A percentile compares a stretch with the other conserved stretches of the same genome.
phyloP scores from a whole-genome alignment of 64 coral and sea anemone species.

The Anthopleura sola region DNA sequence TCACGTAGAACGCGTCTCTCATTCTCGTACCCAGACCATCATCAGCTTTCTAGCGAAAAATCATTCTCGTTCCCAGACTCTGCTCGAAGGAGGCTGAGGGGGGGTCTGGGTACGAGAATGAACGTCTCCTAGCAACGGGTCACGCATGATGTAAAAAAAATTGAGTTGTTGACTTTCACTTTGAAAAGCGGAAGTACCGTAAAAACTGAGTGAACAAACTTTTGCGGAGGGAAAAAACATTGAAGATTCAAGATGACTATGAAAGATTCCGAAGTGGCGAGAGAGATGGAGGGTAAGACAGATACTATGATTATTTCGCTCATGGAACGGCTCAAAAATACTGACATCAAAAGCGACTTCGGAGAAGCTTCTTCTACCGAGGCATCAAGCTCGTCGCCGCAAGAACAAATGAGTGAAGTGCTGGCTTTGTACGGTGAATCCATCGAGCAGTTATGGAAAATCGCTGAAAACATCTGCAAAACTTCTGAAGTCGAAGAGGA shows the following conservation, averaged over 20 bases:
- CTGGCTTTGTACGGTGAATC: background rate
- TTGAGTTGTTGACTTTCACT: background rate
- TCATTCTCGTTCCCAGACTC: too few relatives aligned
- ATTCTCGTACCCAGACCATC: too few relatives aligned
- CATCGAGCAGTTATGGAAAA: conserved; percentile 29
- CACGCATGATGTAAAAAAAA: background rate
- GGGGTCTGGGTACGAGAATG: too few relatives aligned
- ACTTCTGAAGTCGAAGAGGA: conserved; percentile 8
- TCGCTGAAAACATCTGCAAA: conserved; percentile 13
- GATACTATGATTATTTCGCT: conserved; percentile 18
- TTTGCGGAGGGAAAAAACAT: background rate
- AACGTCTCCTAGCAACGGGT: background rate
- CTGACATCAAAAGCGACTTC: background rate
- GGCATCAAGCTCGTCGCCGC: background rate
- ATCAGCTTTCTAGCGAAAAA: too few relatives aligned
- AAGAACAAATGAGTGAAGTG: background rate
- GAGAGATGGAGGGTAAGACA: background rate
- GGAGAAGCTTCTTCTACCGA: background rate
- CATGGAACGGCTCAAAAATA: conserved; percentile 1
- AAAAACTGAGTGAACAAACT: background rate
- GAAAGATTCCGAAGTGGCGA: conserved; percentile 27
- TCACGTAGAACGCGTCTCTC: too few relatives aligned
- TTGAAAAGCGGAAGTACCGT: background rate
- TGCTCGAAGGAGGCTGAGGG: too few relatives aligned
- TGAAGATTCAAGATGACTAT: conserved; percentile 24